These are phyloP conservation scores for Parapsyche elsis DNA, from an alignment of 1,140 invertebrate species.

Conservation along the genomic window DNA sequence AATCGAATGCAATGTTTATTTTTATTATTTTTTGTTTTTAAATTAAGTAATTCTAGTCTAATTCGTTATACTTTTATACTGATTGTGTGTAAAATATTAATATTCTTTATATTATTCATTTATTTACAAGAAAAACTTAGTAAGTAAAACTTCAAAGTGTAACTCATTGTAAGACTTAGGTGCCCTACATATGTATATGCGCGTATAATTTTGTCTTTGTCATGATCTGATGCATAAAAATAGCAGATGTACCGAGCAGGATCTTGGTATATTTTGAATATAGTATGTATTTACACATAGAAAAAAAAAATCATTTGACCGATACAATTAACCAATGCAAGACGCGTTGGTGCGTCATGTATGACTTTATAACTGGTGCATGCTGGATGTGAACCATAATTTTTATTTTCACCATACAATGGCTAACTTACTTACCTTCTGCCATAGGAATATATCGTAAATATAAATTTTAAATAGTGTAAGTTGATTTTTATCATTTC, in stretches of 20 bases:
- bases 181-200: background rate
- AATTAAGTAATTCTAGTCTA: too few species aligned
- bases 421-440: conserved; percentile 37
- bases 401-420: background rate
- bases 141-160: too few species aligned
- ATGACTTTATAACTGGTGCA: conserved; percentile 11
- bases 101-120: too few species aligned
- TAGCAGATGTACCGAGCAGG: background rate
- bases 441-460: background rate
- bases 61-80: too few species aligned
- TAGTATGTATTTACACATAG: background rate
- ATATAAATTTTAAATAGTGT: background rate
- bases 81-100: too few species aligned
- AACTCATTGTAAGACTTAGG: too few species aligned
- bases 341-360: background rate
- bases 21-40: too few species aligned
- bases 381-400: conserved; percentile 25
- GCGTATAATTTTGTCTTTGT: background rate
- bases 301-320: background rate
- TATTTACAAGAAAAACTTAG: too few species aligned
- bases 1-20: too few species aligned
- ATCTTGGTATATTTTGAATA: background rate
- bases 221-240: background rate
- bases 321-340: background rate
- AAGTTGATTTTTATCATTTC: too few species aligned